Conservation (phyloP, 2,888 invertebrate species). For the Ophion obscuratus region DNA sequence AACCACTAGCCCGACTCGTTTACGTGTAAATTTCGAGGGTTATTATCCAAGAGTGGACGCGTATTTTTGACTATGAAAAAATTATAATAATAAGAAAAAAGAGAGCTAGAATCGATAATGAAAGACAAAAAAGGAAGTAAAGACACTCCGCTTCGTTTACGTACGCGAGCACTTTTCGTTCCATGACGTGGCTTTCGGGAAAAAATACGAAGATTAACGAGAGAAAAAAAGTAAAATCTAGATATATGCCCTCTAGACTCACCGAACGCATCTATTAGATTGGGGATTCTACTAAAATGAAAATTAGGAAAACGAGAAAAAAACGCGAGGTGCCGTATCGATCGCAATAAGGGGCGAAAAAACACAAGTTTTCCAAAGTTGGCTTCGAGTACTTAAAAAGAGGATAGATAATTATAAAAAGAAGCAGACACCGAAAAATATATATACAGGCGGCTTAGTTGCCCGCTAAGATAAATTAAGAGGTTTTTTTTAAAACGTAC, state of each 20-base stretch:
- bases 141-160: constrained; percentile 61
- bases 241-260: constrained; percentile 77
- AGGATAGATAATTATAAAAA: neutral
- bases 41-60: constrained; percentile 76
- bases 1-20: constrained; percentile 70
- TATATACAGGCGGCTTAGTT: constrained; percentile 76
- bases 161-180: constrained; percentile 67
- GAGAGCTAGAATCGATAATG: neutral
- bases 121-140: neutral
- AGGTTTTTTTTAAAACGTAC: constrained; percentile 80
- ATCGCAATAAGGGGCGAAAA: constrained; percentile 55
- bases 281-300: constrained; percentile 30
- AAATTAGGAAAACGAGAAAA: constrained; percentile 51
- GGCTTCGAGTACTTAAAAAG: constrained; percentile 80
- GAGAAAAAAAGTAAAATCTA: constrained; percentile 7
- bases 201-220: neutral
- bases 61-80: constrained; percentile 77
- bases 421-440: neutral
- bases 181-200: constrained; percentile 78
- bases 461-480: constrained; percentile 81
- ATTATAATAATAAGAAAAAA: neutral
- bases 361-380: constrained; percentile 79
- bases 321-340: constrained; percentile 17
- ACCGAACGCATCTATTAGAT: constrained; percentile 83
- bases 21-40: constrained; percentile 77